Evolutionary conservation across 1,140 invertebrate genomes (phyloP), one percentile per base, ranked within the genome.

Genomic region (Halesus radiatus): DNA sequence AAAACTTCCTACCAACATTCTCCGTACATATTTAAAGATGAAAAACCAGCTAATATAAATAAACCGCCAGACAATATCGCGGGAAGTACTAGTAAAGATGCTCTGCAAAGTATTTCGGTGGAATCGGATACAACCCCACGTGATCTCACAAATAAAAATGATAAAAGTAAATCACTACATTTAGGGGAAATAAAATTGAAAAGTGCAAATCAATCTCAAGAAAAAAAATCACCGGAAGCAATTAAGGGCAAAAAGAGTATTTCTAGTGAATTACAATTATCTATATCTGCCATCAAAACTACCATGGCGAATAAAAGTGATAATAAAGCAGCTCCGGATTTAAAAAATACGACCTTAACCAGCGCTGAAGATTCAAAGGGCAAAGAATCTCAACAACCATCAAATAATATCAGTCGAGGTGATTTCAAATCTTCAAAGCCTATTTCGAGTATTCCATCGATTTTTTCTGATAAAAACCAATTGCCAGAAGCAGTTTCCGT

Each of bases 1-100:
- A 79, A 79, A 74, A 79, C 78, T 4, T 79, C 78, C 5, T 74
- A 74, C 26, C 70, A 79, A 52, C 78, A 78, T 53, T 78, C 64
- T 54, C 76, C 76, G n/a, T 78, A 78, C 22, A 78, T 62, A 18
- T 78, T 78, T 53, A 62, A 78, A 22, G 58, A 78, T 29, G 29
- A 32, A n/a, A 60, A 75, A 75, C 20, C 26, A 15, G 0, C 54
- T n/a, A 58, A 37, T 37, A 15, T 22, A 60, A 23, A 53, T 8
- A 75, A 75, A 60, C 16, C 13, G 20, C n/a, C 64, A 68, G 29
- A 26, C 1, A 32, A 32, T 26, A n/a, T 32, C 13, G 8, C 32
- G 3, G 64, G 20, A 37, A 37, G 37, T 18, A 45, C n/a, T 32
- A 18, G 23, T 32, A 68, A 18, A 5, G 37, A 68, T 68, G 32